phyloP scores from a whole-genome alignment of 2,797 vertebrate species.

The Prunella strophiata region DNA sequence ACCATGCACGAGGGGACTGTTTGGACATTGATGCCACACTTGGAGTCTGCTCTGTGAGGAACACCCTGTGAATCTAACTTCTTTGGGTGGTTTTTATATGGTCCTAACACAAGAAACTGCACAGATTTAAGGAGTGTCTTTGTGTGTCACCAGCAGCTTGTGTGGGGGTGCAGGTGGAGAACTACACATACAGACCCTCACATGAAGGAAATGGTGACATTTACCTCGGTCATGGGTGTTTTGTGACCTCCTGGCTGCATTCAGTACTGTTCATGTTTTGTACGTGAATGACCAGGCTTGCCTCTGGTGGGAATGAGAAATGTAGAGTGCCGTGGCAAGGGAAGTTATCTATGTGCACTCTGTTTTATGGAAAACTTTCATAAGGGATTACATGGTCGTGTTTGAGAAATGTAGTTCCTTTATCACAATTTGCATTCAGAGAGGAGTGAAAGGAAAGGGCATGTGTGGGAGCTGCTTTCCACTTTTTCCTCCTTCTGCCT shows the following conservation, averaged over 20 bases:
- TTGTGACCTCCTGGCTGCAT: not conserved
- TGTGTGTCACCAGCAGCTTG: not conserved
- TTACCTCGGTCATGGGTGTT: not conserved
- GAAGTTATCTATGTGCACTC: not conserved
- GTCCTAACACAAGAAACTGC: not conserved
- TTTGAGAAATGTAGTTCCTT: not conserved
- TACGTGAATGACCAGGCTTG: not conserved
- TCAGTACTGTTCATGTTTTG: not conserved
- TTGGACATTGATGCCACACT: not conserved
- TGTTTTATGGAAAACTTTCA: not conserved
- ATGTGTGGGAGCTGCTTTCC: not conserved
- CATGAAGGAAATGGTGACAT: not conserved
- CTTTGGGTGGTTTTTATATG: not conserved
- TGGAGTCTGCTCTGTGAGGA: not conserved
- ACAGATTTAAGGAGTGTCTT: not conserved
- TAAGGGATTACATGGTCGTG: not conserved
- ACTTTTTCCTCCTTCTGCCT: not conserved
- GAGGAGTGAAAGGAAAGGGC: not conserved
- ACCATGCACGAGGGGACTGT: not conserved
- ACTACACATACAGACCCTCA: not conserved
- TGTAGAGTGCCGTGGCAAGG: not conserved
- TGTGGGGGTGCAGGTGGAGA: not conserved
- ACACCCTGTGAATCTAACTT: not conserved
- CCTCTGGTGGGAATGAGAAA: fast-evolving
- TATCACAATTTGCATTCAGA: not conserved